Evolutionary conservation across 2,113 vertebrate genomes (phyloP), one percentile per base, ranked within the genome.

Genomic region (Scomber japonicus): DNA sequence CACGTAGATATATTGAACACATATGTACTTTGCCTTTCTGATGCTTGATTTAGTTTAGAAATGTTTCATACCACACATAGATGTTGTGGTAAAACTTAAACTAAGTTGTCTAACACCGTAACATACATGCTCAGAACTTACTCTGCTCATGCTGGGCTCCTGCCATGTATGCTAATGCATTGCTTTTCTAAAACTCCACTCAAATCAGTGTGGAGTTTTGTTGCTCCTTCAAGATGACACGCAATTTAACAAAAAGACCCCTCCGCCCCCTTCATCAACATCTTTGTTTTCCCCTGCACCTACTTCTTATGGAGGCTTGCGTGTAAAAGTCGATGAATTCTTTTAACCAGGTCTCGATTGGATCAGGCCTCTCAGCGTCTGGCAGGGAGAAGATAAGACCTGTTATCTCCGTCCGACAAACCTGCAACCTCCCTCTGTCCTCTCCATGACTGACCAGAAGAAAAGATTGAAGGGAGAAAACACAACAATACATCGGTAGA

Each of bases 311-410:
- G 84, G 78, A 88, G 79, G 76, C 83, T 83, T 48, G 65, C 86
- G 81, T 87, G 89, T 71, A 91, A 77, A 90, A 91, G 91, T 95
- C 94, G 70, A 92, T 94, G 72, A 91, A 94, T 92, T 92, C 87
- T 83, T 87, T 88, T 85, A 89, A 81, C 80, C 90, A 82, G 81
- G 71, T 88, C 84, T 90, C 55, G 92, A 94, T 93, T 91, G 88
- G 83, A 94, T 93, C 79, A 66, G 63, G 67, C 63, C 87, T 84
- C 72, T 74, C 62, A 86, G 69, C 53, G 59, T 82, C 95, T 95
- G 95, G 92, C 86, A 14, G 88, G 68, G 66, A 78, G 70, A 65
- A 94, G 95, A 95, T 95, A 95, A 94, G 93, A 59, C 16, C 71
- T 49, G 87, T 95, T 94, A 95, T 95, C 93, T 93, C 69, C 51